These are phyloP conservation scores for Netelia virgata DNA, from an alignment of 2,888 invertebrate species.

Conservation along the genomic window DNA sequence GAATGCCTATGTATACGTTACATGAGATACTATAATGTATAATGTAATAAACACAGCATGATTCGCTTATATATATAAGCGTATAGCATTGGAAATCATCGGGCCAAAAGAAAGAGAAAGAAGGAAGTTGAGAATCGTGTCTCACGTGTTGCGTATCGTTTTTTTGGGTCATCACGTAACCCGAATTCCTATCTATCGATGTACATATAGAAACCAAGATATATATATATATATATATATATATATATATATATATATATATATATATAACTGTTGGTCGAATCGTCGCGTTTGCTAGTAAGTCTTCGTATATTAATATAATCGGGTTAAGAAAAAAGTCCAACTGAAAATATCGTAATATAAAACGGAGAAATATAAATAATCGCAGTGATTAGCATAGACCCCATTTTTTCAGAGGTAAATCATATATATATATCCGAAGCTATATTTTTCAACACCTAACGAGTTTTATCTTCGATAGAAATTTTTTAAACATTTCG, in stretches of 20 bases:
- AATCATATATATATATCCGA: too few species aligned
- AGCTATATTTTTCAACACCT: not conserved
- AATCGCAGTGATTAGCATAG: not conserved
- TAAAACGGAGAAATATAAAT: not conserved
- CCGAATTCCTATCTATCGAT: constrained; percentile 45
- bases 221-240: not conserved
- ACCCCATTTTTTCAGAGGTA: not conserved
- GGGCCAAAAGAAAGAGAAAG: constrained; percentile 56
- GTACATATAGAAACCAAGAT: not conserved
- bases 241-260: not conserved
- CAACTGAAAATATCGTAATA: not conserved
- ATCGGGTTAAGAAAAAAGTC: not conserved
- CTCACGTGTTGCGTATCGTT: constrained; percentile 58
- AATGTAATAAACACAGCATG: constrained; percentile 11
- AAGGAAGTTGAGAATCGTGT: constrained; percentile 50
- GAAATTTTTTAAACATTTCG: not conserved
- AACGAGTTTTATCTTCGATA: not conserved
- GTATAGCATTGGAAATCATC: constrained; percentile 31
- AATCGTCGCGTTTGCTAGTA: constrained; percentile 6
- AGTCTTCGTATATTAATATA: not conserved
- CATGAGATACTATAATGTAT: constrained; percentile 26
- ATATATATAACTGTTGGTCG: constrained; percentile 10
- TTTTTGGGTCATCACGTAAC: constrained; percentile 59
- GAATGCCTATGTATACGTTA: constrained; percentile 45
- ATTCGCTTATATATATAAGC: not conserved